A percentile compares a stretch with the other conserved stretches of the same genome.
Evolutionary conservation across 2,113 vertebrate species (phyloP).

Genomic region (Mionectes macconnelli): DNA sequence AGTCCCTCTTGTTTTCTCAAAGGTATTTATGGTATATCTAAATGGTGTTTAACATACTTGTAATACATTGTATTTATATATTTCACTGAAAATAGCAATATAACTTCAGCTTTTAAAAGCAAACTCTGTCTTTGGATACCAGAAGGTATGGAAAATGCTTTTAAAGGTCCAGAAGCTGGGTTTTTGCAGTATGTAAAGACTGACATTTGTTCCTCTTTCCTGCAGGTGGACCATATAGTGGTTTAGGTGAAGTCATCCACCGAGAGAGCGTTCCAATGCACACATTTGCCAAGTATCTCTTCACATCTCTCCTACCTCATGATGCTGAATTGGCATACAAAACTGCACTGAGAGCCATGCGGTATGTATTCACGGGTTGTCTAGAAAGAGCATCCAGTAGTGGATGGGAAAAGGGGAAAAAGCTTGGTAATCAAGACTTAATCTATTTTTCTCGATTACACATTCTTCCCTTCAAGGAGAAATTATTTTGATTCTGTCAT

Average conservation of each 20-base stretch:
- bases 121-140: neutral
- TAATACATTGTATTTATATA: neutral
- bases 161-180: neutral
- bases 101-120: neutral
- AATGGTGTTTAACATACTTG: neutral
- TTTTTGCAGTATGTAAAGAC: neutral
- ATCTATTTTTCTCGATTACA: neutral
- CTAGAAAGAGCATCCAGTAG: neutral
- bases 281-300: conserved; percentile 99
- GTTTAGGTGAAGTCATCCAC: conserved; percentile 92
- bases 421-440: neutral
- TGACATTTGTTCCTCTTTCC: neutral
- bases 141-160: neutral
- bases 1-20: neutral
- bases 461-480: neutral
- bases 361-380: conserved; percentile 76
- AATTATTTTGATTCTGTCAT: neutral
- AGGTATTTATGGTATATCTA: neutral
- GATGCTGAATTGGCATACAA: conserved; percentile 96
- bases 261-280: conserved; percentile 99
- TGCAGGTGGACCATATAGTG: conserved; percentile 93
- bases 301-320: conserved; percentile 98
- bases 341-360: conserved; percentile 98
- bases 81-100: neutral
- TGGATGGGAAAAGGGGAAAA: neutral